Percentiles rank a stretch among this genome's conserved stretches.
These are phyloP conservation scores for Andrena hattorfiana DNA, from an alignment of 2,888 invertebrate species.

Conservation along the genomic window DNA sequence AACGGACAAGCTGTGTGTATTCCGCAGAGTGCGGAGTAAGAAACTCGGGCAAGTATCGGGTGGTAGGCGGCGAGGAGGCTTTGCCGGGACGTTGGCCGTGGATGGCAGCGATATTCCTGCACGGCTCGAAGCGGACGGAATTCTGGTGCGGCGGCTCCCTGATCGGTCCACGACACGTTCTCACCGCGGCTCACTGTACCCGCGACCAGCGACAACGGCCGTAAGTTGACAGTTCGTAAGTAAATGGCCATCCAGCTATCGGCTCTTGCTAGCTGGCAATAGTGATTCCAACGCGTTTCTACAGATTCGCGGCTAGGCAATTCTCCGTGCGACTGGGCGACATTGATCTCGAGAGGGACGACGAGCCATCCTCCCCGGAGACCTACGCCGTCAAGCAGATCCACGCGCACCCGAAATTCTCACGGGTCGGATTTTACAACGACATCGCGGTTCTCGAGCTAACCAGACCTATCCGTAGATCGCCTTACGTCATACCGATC, in stretches of 20 bases:
- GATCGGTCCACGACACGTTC: conserved; percentile 91
- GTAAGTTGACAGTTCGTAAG: conserved; percentile 86
- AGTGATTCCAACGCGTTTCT: not conserved
- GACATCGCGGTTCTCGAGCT: conserved; percentile 95
- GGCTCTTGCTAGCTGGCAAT: no score
- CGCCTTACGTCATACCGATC: conserved; percentile 94
- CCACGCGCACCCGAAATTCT: conserved; percentile 93
- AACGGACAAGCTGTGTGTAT: not conserved
- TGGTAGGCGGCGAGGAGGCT: conserved; percentile 95
- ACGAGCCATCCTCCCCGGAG: conserved; percentile 94
- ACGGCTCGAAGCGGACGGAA: conserved; percentile 93
- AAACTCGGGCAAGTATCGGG: conserved; percentile 93
- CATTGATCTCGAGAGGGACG: conserved; percentile 93
- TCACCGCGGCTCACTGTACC: conserved; percentile 98
- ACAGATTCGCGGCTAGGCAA: conserved; percentile 94
- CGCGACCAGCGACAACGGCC: conserved; percentile 95
- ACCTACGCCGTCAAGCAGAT: conserved; percentile 92
- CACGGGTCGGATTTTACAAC: conserved; percentile 96
- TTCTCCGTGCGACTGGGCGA: conserved; percentile 96
- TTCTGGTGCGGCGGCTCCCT: conserved; percentile 98
- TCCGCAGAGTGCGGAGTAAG: conserved; percentile 91
- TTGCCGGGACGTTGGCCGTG: conserved; percentile 97
- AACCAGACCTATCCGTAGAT: conserved; percentile 90
- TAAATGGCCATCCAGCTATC: not conserved
- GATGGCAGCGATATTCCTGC: conserved; percentile 97